A percentile compares a stretch with the other conserved stretches of the same genome.
Conservation (phyloP, 2,797 vertebrate species). For the Mycteria americana region DNA sequence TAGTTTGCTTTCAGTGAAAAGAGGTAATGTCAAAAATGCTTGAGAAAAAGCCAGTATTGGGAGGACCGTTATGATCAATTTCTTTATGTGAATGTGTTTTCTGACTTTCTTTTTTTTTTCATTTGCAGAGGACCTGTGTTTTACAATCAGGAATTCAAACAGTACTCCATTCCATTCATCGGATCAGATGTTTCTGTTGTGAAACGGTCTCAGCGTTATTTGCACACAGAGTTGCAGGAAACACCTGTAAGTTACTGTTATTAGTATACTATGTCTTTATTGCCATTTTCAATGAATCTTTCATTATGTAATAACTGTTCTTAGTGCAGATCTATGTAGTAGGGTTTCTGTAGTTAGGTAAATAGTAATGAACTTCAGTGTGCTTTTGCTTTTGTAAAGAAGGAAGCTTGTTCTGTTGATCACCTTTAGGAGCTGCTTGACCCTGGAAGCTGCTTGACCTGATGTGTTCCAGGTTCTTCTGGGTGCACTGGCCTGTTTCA, state of each 20-base stretch:
- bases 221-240: constrained; percentile 81
- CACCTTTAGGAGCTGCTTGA: not conserved
- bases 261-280: not conserved
- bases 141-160: constrained; percentile 83
- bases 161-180: constrained; percentile 88
- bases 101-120: not conserved
- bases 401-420: not conserved
- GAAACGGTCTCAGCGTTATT: constrained; percentile 88
- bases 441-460: not conserved
- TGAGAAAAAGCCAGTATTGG: not conserved
- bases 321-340: not conserved
- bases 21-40: not conserved
- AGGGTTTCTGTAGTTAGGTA: not conserved
- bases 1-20: not conserved
- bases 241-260: constrained; percentile 81
- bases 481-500: not conserved
- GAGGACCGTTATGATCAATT: not conserved
- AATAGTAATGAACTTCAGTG: not conserved
- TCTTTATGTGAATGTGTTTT: not conserved
- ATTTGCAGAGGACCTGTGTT: constrained; percentile 72
- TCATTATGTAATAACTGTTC: not conserved
- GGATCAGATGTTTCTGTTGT: constrained; percentile 91
- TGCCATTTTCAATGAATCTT: not conserved
- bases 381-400: not conserved
- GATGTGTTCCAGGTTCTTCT: not conserved